Evolutionary conservation across 2,797 vertebrate species (phyloP).

Genomic region (Heteromormyrus szaboi): DNA sequence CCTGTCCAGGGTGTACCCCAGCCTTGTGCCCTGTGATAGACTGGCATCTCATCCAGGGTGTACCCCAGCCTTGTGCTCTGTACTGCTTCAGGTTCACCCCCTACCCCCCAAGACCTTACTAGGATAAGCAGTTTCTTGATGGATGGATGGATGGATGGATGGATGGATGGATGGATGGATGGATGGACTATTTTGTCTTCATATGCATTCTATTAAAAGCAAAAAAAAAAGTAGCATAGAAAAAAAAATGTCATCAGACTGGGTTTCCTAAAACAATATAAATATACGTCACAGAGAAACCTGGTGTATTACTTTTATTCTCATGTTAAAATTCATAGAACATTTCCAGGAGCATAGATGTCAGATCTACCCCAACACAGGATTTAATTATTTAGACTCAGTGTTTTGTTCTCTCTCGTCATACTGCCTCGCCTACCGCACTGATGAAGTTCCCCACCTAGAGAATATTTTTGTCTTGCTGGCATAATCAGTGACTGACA

Average conservation of each 20-base stretch:
- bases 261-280: background rate
- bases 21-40: background rate
- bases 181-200: background rate
- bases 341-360: background rate
- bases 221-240: background rate
- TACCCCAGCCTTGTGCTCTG: background rate
- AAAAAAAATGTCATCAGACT: background rate
- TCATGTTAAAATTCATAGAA: background rate
- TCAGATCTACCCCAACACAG: background rate
- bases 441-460: background rate
- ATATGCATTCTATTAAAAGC: background rate
- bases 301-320: background rate
- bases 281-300: background rate
- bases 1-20: background rate
- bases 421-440: background rate
- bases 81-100: background rate
- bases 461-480: background rate
- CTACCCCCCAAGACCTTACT: background rate
- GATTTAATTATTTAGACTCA: background rate
- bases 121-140: background rate
- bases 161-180: background rate
- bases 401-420: background rate
- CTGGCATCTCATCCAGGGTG: too few relatives aligned
- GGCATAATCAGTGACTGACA: background rate
- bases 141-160: background rate